These are phyloP conservation scores for cat (Felis catus) DNA, from an alignment of 2,113 vertebrate genomes.

Conservation along the genomic window DNA sequence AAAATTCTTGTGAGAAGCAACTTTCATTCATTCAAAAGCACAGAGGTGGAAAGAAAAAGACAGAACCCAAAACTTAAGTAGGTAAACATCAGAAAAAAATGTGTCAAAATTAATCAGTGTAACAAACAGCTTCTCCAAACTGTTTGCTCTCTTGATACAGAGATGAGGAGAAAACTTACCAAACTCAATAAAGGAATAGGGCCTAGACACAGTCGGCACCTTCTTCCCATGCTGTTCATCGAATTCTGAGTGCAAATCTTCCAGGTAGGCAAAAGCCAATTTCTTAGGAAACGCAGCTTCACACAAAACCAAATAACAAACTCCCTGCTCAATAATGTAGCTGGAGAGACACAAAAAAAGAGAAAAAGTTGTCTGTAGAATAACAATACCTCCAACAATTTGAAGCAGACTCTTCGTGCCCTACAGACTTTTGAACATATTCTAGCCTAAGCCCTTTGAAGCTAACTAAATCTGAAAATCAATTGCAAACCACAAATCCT, in stretches of 20 bases:
- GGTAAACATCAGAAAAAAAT: background rate
- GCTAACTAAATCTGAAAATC: slow-evolving; percentile 15
- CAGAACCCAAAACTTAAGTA: background rate
- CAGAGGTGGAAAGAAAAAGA: background rate
- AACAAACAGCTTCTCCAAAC: slow-evolving; percentile 7
- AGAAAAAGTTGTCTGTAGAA: background rate
- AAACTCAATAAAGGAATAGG: slow-evolving; percentile 99
- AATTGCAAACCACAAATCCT: slow-evolving; percentile 2
- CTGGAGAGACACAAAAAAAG: slow-evolving; percentile 78
- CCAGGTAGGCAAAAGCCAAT: slow-evolving; percentile 96
- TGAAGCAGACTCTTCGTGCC: background rate
- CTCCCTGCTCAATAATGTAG: slow-evolving; percentile 97
- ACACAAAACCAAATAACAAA: slow-evolving; percentile 96
- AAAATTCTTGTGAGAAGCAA: slow-evolving; percentile 11
- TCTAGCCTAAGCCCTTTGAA: background rate
- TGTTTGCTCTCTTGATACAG: background rate
- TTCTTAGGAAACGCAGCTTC: slow-evolving; percentile 97
- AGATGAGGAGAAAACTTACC: slow-evolving; percentile 86
- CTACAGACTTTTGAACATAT: slow-evolving; percentile 7
- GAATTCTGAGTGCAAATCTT: slow-evolving; percentile 97
- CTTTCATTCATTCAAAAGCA: slow-evolving; percentile 28
- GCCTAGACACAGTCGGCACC: slow-evolving; percentile 95
- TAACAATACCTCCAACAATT: background rate
- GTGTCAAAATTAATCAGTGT: background rate
- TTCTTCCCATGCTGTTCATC: slow-evolving; percentile 98